Evolutionary conservation across 2,888 invertebrate genomes (phyloP).

Genomic region (Lissocephala sabroskyi): DNA sequence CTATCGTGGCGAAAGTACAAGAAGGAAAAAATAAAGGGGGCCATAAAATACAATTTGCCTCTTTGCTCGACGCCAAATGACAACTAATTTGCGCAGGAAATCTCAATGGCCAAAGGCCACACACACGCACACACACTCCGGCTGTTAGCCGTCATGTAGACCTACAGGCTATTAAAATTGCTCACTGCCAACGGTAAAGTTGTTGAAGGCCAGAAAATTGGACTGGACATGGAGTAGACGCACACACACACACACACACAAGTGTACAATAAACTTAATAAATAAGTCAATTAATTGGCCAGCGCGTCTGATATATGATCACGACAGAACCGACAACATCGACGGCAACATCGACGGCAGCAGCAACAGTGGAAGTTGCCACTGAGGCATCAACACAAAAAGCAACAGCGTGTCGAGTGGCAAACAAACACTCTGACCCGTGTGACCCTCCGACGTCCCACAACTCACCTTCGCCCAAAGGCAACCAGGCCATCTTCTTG

Average conservation of each 20-base stretch:
- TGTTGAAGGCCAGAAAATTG: slow-evolving; percentile 41
- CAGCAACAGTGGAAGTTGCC: not conserved
- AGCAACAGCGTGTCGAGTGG: slow-evolving; percentile 17
- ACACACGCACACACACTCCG: not conserved
- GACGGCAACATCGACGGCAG: slow-evolving; percentile 2
- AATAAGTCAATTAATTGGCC: slow-evolving; percentile 62
- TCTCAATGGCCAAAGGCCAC: slow-evolving; percentile 35
- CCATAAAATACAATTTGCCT: slow-evolving; percentile 64
- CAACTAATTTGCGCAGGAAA: slow-evolving; percentile 59
- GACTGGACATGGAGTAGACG: slow-evolving; percentile 13
- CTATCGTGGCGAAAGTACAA: not conserved
- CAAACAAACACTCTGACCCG: too few relatives aligned
- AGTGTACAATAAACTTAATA: slow-evolving; percentile 58
- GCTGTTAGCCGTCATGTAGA: slow-evolving; percentile 8
- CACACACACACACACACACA: not conserved
- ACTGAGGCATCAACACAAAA: slow-evolving; percentile 9
- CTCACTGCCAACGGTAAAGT: slow-evolving; percentile 54
- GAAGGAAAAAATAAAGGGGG: slow-evolving; percentile 32
- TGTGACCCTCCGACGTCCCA: too few relatives aligned
- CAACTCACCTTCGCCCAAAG: too few relatives aligned
- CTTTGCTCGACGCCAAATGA: slow-evolving; percentile 52
- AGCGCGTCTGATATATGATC: slow-evolving; percentile 46
- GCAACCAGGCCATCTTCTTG: too few relatives aligned
- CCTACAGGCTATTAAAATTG: slow-evolving; percentile 60
- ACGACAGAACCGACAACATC: slow-evolving; percentile 18